A percentile compares a stretch with the other conserved stretches of the same genome.
phyloP scores from a whole-genome alignment of 2,888 invertebrate genomes.

The Macroteleia sp. region DNA sequence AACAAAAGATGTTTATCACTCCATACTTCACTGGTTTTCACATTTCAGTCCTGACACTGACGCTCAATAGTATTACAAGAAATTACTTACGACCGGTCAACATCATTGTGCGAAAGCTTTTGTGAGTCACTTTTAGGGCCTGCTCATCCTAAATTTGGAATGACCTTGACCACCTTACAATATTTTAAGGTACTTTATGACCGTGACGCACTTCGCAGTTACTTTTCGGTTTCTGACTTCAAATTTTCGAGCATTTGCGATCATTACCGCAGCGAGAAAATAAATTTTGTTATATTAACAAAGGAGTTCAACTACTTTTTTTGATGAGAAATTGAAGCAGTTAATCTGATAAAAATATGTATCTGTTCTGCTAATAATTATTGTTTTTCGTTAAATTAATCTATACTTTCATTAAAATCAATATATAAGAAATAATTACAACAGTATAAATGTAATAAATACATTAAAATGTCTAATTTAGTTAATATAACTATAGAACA shows the following conservation, averaged over 20 bases:
- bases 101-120: slow-evolving; percentile 39
- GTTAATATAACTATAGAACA: too few relatives aligned
- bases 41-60: slow-evolving; percentile 31
- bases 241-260: slow-evolving; percentile 1
- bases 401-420: too few relatives aligned
- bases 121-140: slow-evolving; percentile 49
- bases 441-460: too few relatives aligned
- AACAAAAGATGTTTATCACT: slow-evolving; percentile 61
- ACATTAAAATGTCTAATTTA: too few relatives aligned
- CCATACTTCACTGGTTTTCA: slow-evolving; percentile 51
- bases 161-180: slow-evolving; percentile 55
- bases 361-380: too few relatives aligned
- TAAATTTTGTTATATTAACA: too few relatives aligned
- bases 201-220: slow-evolving; percentile 29
- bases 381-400: too few relatives aligned
- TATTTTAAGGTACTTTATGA: slow-evolving; percentile 45
- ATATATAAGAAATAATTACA: too few relatives aligned
- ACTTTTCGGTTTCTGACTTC: slow-evolving; percentile 3
- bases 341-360: too few relatives aligned
- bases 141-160: slow-evolving; percentile 44
- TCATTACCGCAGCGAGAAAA: too few relatives aligned
- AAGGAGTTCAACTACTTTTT: too few relatives aligned
- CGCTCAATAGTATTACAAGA: slow-evolving; percentile 47
- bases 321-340: too few relatives aligned
- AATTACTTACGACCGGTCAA: slow-evolving; percentile 53